Conservation (phyloP, 2,888 invertebrate species). For the Pocota personata region DNA sequence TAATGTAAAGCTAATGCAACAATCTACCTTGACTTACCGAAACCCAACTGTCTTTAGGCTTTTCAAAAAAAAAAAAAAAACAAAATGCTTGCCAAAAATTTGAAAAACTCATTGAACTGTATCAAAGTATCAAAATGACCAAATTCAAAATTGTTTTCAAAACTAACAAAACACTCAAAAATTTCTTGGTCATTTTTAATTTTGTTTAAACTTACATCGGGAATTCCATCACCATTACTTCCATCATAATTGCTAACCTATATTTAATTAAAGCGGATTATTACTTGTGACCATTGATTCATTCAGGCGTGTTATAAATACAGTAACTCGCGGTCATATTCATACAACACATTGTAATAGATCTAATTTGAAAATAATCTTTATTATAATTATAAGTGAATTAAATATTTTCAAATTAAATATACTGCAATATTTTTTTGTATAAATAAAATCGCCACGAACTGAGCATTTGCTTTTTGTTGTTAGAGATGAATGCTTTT, state of each 20-base stretch:
- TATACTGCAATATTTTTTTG: slow-evolving; percentile 10
- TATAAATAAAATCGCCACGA: neutral
- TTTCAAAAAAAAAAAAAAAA: neutral
- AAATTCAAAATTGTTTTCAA: slow-evolving; percentile 9
- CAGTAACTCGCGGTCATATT: neutral
- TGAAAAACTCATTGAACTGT: slow-evolving; percentile 7
- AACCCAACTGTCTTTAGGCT: neutral
- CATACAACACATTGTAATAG: neutral
- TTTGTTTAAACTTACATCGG: slow-evolving; percentile 61
- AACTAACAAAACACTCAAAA: slow-evolving; percentile 42
- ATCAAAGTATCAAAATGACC: slow-evolving; percentile 30
- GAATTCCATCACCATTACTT: slow-evolving; percentile 63
- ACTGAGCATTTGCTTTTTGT: neutral
- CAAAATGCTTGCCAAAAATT: slow-evolving; percentile 57
- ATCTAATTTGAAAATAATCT: neutral
- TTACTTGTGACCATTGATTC: slow-evolving; percentile 40
- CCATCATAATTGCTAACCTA: slow-evolving; percentile 70
- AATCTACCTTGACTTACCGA: slow-evolving; percentile 15
- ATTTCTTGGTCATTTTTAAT: slow-evolving; percentile 23
- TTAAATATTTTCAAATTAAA: neutral
- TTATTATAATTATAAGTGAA: neutral
- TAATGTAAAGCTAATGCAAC: no score
- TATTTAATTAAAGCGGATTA: slow-evolving; percentile 64
- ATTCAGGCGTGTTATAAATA: slow-evolving; percentile 33
- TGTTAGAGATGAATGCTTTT: slow-evolving; percentile 34